Conservation (phyloP, 2,113 vertebrate genomes). For the Orthonyx spaldingii region DNA sequence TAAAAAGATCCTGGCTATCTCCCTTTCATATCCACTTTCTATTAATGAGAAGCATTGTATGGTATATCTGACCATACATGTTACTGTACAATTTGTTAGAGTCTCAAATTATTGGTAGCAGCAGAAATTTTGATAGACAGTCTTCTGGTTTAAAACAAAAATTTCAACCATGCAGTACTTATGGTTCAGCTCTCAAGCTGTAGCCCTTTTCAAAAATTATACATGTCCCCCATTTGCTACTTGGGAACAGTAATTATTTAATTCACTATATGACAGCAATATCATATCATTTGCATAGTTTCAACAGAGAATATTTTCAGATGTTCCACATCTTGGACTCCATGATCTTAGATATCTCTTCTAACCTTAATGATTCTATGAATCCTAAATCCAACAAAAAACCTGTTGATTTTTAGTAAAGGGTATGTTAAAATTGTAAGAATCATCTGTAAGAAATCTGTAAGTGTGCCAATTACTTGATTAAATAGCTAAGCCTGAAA, state of each 20-base stretch:
- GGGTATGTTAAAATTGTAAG: neutral
- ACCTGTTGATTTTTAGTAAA: neutral
- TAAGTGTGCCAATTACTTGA: neutral
- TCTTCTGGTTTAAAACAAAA: neutral
- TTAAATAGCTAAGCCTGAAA: neutral
- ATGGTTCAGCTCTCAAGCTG: neutral
- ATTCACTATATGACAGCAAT: neutral
- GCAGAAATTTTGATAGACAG: neutral
- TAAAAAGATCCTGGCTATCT: neutral
- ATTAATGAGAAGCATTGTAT: neutral
- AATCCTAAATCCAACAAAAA: neutral
- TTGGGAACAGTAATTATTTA: neutral
- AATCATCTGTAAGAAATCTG: neutral
- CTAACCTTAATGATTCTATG: neutral
- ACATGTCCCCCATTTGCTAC: rapidly evolving
- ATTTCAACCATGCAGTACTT: rapidly evolving
- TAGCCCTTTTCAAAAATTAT: neutral
- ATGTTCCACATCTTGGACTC: neutral
- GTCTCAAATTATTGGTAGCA: neutral
- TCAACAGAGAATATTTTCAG: neutral
- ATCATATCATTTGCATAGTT: neutral
- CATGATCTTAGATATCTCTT: neutral
- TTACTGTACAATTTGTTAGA: neutral
- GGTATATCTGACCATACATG: neutral
- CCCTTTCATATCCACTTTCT: neutral